Base-by-base conservation (phyloP, 1,140 invertebrate genomes). In the Leguminivora glycinivorella region DNA sequence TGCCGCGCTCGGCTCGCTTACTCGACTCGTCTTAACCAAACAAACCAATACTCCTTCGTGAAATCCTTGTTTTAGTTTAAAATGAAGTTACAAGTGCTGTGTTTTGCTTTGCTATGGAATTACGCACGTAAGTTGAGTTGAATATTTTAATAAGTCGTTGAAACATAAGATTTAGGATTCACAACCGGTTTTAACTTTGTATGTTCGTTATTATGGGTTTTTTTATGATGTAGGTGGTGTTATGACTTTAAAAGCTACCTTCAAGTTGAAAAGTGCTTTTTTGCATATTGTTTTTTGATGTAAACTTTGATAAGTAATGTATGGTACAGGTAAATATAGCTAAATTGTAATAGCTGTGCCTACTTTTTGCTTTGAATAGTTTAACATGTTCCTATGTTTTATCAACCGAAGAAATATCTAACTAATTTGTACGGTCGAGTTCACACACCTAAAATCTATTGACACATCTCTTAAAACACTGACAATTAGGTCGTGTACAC, bases 101-200 rank as follows among this genome's bases (percentile, higher is more conserved):
- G 70, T 72, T 71, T 75, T 73, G 34, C 70, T n/a, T 58, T 75
- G 34, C 24, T 70, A 34, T 78, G 76, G 74, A 76, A 68, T 67
- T 69, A 43, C 31, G 71, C 56, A 10, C 43, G 75, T 77, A 73
- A 75, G 75, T 77, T 47, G n/a, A 29, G 5, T 17, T n/a, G n/a
- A 63, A n/a, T n/a, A 58, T 24, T 1, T 63, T 34, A 29, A 29
- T 29, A 22, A 31, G 47, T 63, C 14, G 26, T 17, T 31, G n/a
- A 63, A 10, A 31, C 1, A 29, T 63, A 9, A 29, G n/a, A 29
- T 63, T 63, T 34, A 17, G 58, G 14, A 63, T 63, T 31, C 2
- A 9, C 26, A 34, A 63, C 58, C 58, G 58, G 58, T 63, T 63
- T 60, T 34, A 4, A 63, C 58, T 0, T 58, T 63, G 10, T 63